phyloP scores from a whole-genome alignment of 1,140 invertebrate genomes.

The Tenebrio molitor region DNA sequence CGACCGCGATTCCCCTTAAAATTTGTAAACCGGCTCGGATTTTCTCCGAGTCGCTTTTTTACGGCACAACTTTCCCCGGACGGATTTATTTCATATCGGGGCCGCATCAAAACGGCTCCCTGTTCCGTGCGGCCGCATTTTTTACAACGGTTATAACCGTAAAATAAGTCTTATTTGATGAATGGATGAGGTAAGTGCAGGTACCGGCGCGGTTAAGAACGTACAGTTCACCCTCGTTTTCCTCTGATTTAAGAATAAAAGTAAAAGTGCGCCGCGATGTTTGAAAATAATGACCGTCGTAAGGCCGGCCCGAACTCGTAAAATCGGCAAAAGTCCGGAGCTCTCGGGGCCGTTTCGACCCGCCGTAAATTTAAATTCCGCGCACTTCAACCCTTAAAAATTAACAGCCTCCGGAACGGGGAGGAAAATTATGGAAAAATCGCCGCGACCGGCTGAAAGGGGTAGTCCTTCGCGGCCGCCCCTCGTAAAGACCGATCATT shows the following conservation, averaged over 20 bases:
- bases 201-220: constrained; percentile 1
- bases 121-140: neutral
- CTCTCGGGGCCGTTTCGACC: too few relatives aligned
- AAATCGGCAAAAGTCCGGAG: too few relatives aligned
- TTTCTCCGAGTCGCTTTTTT: neutral
- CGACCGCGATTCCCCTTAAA: too few relatives aligned
- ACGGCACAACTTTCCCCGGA: neutral
- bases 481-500: too few relatives aligned
- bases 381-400: constrained; percentile 6
- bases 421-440: too few relatives aligned
- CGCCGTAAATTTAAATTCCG: constrained; percentile 12
- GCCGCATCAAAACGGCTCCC: constrained; percentile 1
- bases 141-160: constrained; percentile 31
- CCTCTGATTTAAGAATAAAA: too few relatives aligned
- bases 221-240: neutral
- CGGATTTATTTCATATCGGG: constrained; percentile 23
- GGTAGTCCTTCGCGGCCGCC: too few relatives aligned
- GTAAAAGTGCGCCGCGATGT: constrained; percentile 12
- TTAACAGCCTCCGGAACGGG: too few relatives aligned
- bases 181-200: constrained; percentile 27
- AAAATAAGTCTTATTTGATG: constrained; percentile 20
- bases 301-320: neutral
- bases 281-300: constrained; percentile 19
- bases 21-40: too few relatives aligned
- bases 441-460: too few relatives aligned